Conservation (phyloP, 2,888 invertebrate genomes). For the Acanthoscelides obtectus region DNA sequence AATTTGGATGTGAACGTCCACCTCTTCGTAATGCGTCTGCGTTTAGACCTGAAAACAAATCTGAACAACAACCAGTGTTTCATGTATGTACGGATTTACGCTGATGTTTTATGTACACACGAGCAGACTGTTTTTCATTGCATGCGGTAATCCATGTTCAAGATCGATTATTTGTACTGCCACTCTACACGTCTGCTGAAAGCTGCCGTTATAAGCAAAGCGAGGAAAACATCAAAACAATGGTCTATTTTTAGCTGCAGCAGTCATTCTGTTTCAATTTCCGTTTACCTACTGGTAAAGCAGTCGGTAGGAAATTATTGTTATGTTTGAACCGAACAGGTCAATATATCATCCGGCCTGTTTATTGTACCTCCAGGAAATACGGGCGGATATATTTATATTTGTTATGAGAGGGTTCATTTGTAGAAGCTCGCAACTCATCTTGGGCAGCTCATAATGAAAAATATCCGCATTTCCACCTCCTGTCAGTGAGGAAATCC, state of each 20-base stretch:
- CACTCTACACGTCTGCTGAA: background rate
- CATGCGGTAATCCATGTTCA: background rate
- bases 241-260: background rate
- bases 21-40: too few relatives aligned
- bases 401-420: background rate
- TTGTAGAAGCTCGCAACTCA: too few relatives aligned
- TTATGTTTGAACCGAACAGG: background rate
- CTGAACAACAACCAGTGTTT: background rate
- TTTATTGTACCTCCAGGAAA: background rate
- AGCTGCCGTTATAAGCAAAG: background rate
- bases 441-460: too few relatives aligned
- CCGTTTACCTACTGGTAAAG: background rate
- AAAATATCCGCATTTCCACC: too few relatives aligned
- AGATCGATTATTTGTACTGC: background rate
- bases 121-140: background rate
- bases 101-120: background rate
- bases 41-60: background rate
- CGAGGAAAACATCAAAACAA: background rate
- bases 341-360: background rate
- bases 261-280: background rate
- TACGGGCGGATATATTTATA: background rate
- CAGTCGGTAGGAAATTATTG: background rate
- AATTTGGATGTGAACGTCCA: too few relatives aligned
- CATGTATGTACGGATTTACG: background rate
- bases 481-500: too few relatives aligned